Percentiles rank a stretch among this genome's conserved stretches.
Evolutionary conservation across 2,113 vertebrate genomes (phyloP).

Genomic region (Pollachius pollachius): DNA sequence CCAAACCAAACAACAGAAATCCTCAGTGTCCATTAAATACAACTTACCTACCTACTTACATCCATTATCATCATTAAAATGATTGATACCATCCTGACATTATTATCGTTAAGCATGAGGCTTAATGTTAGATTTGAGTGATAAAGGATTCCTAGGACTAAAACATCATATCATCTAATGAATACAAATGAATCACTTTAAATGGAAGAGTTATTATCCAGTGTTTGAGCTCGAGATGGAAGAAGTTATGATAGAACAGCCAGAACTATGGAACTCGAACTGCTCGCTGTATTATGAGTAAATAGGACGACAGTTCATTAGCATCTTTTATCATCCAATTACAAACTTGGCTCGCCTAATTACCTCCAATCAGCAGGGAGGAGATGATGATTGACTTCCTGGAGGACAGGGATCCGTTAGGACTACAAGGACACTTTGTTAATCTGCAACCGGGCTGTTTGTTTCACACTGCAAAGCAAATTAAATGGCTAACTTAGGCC

Average conservation of each 20-base stretch:
- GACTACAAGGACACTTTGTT: conserved; percentile 49
- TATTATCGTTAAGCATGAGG: too few species aligned
- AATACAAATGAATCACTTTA: neutral
- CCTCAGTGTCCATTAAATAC: neutral
- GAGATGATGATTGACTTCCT: conserved; percentile 64
- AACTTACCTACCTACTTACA: neutral
- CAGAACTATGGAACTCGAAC: neutral
- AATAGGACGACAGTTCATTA: conserved; percentile 67
- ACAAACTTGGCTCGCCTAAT: conserved; percentile 64
- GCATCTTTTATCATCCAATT: conserved; percentile 71
- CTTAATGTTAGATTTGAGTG: too few species aligned
- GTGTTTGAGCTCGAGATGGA: neutral
- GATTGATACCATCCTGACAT: neutral
- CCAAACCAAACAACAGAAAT: neutral
- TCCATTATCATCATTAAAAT: neutral
- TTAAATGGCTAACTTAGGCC: too few species aligned
- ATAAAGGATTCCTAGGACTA: too few species aligned
- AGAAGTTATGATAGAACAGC: neutral
- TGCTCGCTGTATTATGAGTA: conserved; percentile 45
- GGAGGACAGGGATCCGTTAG: conserved; percentile 46
- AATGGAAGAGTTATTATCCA: neutral
- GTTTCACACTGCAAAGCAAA: neutral
- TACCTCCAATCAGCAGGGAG: conserved; percentile 67
- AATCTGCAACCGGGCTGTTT: conserved; percentile 3
- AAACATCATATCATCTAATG: neutral